These are phyloP conservation scores for Platycercus adscitus DNA, from an alignment of 2,113 vertebrate species.

Conservation along the genomic window DNA sequence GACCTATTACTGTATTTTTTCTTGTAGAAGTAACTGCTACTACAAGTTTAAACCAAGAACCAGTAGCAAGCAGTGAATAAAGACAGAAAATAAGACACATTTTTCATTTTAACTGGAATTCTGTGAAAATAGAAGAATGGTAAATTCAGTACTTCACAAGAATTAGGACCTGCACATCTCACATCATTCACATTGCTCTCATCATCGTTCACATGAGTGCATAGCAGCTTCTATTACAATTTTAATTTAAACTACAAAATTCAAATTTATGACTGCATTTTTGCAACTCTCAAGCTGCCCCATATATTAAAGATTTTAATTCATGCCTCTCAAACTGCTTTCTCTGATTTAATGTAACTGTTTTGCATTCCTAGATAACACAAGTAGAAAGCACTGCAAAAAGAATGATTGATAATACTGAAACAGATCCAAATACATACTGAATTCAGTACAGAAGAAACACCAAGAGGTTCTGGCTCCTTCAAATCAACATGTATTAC, in stretches of 20 bases:
- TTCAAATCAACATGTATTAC: not conserved
- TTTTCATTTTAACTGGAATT: slow-evolving; percentile 1
- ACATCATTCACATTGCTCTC: not conserved
- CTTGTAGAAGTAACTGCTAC: not conserved
- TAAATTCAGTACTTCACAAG: not conserved
- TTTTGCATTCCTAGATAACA: slow-evolving; percentile 63
- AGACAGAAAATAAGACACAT: accelerated
- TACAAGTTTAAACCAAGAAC: not conserved
- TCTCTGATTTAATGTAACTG: slow-evolving; percentile 48
- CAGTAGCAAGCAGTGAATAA: not conserved
- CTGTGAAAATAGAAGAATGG: not conserved
- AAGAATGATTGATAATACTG: slow-evolving; percentile 48
- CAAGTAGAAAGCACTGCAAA: slow-evolving; percentile 20
- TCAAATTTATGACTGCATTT: slow-evolving; percentile 29
- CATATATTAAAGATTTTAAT: slow-evolving; percentile 56
- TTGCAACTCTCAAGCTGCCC: slow-evolving; percentile 25
- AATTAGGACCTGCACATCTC: not conserved
- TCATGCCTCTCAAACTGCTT: slow-evolving; percentile 62
- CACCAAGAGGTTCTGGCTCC: not conserved
- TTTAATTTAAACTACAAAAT: slow-evolving; percentile 60
- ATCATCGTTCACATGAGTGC: not conserved
- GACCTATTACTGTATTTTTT: not conserved
- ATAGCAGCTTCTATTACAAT: not conserved
- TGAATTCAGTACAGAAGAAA: not conserved
- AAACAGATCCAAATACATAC: slow-evolving; percentile 25